Conservation (phyloP, 2,888 invertebrate genomes). For the Caenorhabditis becei region DNA sequence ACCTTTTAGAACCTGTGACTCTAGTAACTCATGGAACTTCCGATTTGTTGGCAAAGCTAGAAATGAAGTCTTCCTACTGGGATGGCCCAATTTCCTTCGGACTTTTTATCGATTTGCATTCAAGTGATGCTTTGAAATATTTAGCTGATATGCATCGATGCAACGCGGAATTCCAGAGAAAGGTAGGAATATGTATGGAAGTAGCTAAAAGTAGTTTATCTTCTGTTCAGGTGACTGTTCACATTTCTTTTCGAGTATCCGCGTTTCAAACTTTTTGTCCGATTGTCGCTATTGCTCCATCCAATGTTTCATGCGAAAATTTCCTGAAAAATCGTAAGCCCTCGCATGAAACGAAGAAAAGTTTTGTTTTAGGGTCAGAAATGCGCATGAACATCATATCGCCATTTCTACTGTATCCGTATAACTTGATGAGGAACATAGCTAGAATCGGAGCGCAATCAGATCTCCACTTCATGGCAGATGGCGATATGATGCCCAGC, state of each 20-base stretch:
- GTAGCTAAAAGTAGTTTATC: neutral
- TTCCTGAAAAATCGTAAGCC: slow-evolving; percentile 17
- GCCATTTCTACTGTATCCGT: slow-evolving; percentile 69
- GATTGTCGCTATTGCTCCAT: slow-evolving; percentile 19
- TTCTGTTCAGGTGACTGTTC: slow-evolving; percentile 52
- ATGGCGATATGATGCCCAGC: slow-evolving; percentile 66
- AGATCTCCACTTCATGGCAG: slow-evolving; percentile 65
- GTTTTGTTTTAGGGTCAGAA: slow-evolving; percentile 9
- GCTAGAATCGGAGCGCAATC: slow-evolving; percentile 67
- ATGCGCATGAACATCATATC: slow-evolving; percentile 15
- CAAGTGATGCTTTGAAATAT: slow-evolving; percentile 49
- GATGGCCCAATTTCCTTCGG: slow-evolving; percentile 70
- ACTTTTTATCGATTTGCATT: slow-evolving; percentile 62
- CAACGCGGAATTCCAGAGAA: slow-evolving; percentile 46
- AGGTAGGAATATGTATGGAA: slow-evolving; percentile 31
- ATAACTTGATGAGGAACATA: slow-evolving; percentile 70
- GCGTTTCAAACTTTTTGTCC: slow-evolving; percentile 56
- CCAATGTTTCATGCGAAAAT: slow-evolving; percentile 21
- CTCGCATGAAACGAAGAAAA: too few species aligned
- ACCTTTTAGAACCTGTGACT: slow-evolving; percentile 63
- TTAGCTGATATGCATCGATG: slow-evolving; percentile 57
- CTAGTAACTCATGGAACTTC: slow-evolving; percentile 64
- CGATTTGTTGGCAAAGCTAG: slow-evolving; percentile 40
- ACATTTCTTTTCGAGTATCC: slow-evolving; percentile 61
- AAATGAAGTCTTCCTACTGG: slow-evolving; percentile 52